phyloP scores from a whole-genome alignment of 2,113 vertebrate species.

The Eidolon helvum region DNA sequence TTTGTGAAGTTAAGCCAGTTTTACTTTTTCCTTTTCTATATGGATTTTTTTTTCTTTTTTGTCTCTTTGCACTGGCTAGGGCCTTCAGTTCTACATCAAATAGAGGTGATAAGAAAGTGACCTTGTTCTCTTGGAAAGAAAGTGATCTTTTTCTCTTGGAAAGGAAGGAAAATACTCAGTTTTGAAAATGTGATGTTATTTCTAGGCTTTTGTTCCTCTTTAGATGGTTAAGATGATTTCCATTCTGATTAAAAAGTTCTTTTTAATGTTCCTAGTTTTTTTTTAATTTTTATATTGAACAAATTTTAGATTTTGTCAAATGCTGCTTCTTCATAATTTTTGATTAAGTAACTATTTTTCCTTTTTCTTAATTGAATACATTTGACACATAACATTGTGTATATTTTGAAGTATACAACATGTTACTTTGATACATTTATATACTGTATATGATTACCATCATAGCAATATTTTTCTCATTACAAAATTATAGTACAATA shows the following conservation, averaged over 20 bases:
- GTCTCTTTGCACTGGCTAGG: neutral
- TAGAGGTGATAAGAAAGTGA: neutral
- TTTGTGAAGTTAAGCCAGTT: neutral
- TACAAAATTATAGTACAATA: no score
- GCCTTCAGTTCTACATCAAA: neutral
- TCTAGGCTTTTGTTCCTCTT: neutral
- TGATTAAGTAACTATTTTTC: no score
- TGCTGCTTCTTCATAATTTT: neutral
- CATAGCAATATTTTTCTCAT: no score
- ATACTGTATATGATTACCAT: no score
- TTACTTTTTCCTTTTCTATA: neutral
- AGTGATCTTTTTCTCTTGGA: neutral
- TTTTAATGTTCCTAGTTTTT: neutral
- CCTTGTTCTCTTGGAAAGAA: neutral
- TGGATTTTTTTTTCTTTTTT: neutral
- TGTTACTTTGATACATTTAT: no score
- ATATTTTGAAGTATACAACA: no score
- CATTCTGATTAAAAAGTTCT: neutral
- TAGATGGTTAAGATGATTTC: neutral
- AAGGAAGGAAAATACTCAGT: neutral
- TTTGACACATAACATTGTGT: no score
- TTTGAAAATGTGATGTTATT: neutral
- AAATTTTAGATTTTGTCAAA: neutral
- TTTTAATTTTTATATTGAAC: neutral
- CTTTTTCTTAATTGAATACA: no score